Base-by-base conservation (phyloP, 1,140 invertebrate species). In the Lepidostoma basale region DNA sequence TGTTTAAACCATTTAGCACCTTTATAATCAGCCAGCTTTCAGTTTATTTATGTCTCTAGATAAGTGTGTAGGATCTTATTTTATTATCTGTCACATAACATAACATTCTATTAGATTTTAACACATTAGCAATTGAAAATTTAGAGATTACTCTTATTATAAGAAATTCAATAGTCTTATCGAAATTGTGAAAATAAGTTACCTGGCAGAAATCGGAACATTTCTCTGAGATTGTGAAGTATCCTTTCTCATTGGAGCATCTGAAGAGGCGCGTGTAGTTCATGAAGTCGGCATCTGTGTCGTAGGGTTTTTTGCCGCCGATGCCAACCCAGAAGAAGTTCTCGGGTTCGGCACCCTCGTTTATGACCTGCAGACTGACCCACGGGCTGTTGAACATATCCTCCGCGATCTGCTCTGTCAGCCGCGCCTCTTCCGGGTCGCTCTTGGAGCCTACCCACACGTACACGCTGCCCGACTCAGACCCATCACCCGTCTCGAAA, bases 151-250 rank as follows among this genome's bases (percentile, higher is more conserved):
- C n/a, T n/a, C n/a, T n/a, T n/a, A n/a, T n/a, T n/a, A n/a, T n/a
- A n/a, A n/a, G n/a, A n/a, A n/a, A n/a, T n/a, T n/a, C n/a, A n/a
- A n/a, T n/a, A n/a, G n/a, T n/a, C n/a, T n/a, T n/a, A n/a, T n/a
- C n/a, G n/a, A n/a, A n/a, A n/a, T n/a, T n/a, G n/a, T n/a, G n/a
- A n/a, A n/a, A n/a, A n/a, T n/a, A 45, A 66, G 64, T 75, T 83
- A 95, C 93, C 87, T 99, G 98, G 83, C 98, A 99, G 83, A 99
- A 99, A 83, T 99, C 98, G 0, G 96, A 95, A 84, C 98, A 99
- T 78, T 99, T 99, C 81, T 99, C 98, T 20, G 97, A 98, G 5
- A 99, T 96, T 3, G 94, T 95, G 77, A 99, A 99, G 80, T 98
- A 99, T 20, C 98, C 98, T 79, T 98, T 98, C 76, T 99, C 98